Base-by-base conservation (phyloP, 2,888 invertebrate genomes). In the Synergus gifuensis region DNA sequence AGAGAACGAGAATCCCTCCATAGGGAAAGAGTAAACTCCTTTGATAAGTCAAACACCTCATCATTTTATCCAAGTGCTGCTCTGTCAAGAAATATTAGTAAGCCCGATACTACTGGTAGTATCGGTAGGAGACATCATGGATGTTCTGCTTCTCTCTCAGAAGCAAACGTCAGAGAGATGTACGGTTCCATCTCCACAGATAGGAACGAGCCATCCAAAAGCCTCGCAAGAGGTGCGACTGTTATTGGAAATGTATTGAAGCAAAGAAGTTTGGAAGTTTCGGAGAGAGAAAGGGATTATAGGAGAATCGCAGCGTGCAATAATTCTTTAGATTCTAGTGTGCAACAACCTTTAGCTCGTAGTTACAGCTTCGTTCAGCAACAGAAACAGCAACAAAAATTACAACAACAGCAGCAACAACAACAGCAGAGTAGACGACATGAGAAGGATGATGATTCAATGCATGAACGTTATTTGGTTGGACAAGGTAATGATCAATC, bases 401-500 rank as follows among this genome's bases (percentile, higher is more conserved):
- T 85, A 28, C 86, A 86, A 64, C 89, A 89, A 40, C 86, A 87
- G n/a, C 84, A 85, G 62, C 85, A 85, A 67, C 85, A 85, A 62
- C 86, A 88, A n/a, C 85, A 87, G 40, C 88, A 88, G 76, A 87
- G 87, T 40, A 88, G 91, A 28, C 87, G 91, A 77, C 89, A 89
- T 46, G 94, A 95, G 78, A 94, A 94, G 0, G 96, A 96, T 63
- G 96, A 96, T 88, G 96, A 96, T 92, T 96, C 96, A 0, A 96
- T 96, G 96, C 96, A 96, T 90, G 96, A 96, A 89, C 96, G 96
- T 89, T 96, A 96, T 89, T 95, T 96, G 62, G 89, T 92, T 58
- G 88, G 89, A 76, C 91, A 91, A 78, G 87, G 82, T 7, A 88
- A 90, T 77, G 89, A 92, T 86, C 88, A 93, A 88, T 81, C 92